These are phyloP conservation scores for Diorhabda carinulata DNA, from an alignment of 1,140 invertebrate genomes.

Conservation along the genomic window DNA sequence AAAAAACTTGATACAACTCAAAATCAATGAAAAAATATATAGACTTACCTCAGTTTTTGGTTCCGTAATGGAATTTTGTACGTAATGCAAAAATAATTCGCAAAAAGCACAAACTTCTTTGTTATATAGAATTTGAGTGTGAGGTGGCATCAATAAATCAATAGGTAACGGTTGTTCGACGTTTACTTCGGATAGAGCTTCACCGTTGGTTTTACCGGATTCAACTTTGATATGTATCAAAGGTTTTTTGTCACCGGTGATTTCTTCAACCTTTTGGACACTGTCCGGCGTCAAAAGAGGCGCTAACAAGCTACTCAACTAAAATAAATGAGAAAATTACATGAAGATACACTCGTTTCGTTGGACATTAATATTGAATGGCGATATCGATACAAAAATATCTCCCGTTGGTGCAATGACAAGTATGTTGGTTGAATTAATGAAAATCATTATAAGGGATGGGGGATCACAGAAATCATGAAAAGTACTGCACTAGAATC, in stretches of 20 bases:
- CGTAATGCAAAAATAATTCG: slow-evolving; percentile 75
- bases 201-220: not conserved
- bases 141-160: slow-evolving; percentile 57
- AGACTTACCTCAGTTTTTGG: slow-evolving; percentile 60
- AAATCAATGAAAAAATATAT: not conserved
- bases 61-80: slow-evolving; percentile 69
- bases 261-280: slow-evolving; percentile 41
- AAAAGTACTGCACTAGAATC: no score
- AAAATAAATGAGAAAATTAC: no score
- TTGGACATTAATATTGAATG: no score
- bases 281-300: slow-evolving; percentile 52
- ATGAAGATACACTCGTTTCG: no score
- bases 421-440: no score
- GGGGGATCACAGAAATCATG: no score
- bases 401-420: no score
- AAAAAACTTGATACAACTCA: not conserved
- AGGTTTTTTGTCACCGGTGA: slow-evolving; percentile 14
- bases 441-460: no score
- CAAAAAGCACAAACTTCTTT: slow-evolving; percentile 70
- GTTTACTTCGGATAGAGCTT: slow-evolving; percentile 11
- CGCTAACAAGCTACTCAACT: no score
- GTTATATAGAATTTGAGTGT: slow-evolving; percentile 48
- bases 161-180: slow-evolving; percentile 59
- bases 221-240: slow-evolving; percentile 4
- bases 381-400: no score